phyloP scores from a whole-genome alignment of 2,888 invertebrate genomes.

The Lagria hirta region DNA sequence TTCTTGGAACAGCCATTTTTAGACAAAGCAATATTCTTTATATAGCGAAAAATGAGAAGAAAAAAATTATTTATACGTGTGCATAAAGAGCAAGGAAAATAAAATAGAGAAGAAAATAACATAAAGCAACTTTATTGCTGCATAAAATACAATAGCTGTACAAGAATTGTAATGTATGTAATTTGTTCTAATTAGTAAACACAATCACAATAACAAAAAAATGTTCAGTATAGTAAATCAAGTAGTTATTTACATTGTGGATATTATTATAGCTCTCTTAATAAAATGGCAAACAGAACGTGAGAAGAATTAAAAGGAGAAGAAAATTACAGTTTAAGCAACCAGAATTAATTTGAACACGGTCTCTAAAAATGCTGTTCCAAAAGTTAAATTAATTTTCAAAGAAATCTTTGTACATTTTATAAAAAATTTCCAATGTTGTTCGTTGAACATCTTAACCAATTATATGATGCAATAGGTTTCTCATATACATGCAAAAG shows the following conservation, averaged over 20 bases:
- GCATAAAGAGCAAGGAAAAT: constrained; percentile 31
- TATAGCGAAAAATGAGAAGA: too few relatives aligned
- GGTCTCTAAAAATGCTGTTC: constrained; percentile 51
- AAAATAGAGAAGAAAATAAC: constrained; percentile 41
- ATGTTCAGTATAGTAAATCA: constrained; percentile 29
- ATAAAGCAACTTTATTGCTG: constrained; percentile 54
- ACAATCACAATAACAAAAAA: constrained; percentile 40
- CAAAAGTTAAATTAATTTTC: too few relatives aligned
- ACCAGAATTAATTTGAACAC: not conserved
- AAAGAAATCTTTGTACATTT: too few relatives aligned
- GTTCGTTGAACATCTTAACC: constrained; percentile 8
- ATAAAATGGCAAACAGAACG: constrained; percentile 22
- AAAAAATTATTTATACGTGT: constrained; percentile 27
- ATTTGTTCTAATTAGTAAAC: constrained; percentile 36
- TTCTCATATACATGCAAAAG: too few relatives aligned
- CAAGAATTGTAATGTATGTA: constrained; percentile 38
- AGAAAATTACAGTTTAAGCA: too few relatives aligned
- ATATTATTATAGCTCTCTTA: constrained; percentile 1
- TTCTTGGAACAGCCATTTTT: constrained; percentile 55
- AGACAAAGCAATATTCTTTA: constrained; percentile 38
- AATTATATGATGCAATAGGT: too few relatives aligned
- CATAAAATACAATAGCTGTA: constrained; percentile 48
- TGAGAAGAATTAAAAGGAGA: too few relatives aligned
- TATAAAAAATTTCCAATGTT: constrained; percentile 6
- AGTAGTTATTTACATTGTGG: constrained; percentile 15